Evolutionary conservation across 1,140 invertebrate genomes (phyloP), one percentile per base, ranked within the genome.

Genomic region (Linepithema humile): DNA sequence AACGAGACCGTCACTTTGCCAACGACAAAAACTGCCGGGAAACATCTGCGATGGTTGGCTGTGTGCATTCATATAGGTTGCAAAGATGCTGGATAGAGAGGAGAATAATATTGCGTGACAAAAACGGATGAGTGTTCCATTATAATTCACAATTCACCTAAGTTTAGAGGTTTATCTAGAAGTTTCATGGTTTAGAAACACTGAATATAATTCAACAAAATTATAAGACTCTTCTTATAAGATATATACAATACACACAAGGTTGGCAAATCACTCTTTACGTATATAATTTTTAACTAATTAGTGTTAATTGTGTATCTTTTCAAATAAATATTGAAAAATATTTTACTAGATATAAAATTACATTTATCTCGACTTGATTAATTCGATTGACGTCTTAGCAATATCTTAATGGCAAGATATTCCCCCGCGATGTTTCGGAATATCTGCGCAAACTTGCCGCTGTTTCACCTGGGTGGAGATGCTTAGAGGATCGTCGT

Each of bases 401-500:
- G 12, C 17, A 65, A 50, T 77, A 15, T 62, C 12, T 75, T 77
- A 23, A 43, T 45, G n/a, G 73, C 3, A 35, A 64, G 64, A 77
- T 64, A 75, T 3, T 35, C n/a, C 12, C 29, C 12, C 15, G 26
- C 15, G 26, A 48, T 48, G 15, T 45, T 77, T 10, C 0, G 2
- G 43, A 15, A 48, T 20, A 77, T 38, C n/a, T 3, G 45, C 9
- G 43, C 12, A n/a, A 75, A 26, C 40, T n/a, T 60, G 23, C 35
- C n/a, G 20, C 74, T 84, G 70, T 77, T 84, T 32, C 64, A 82
- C 74, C 82, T 82, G 70, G 75, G 72, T 72, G 70, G 60, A 83
- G 73, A 64, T 74, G 84, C 84, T 86, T 43, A 64, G 80, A 82
- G 84, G 55, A 35, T 69, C 69, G 59, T 55, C 82, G 88, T 77